phyloP scores from a whole-genome alignment of 2,113 vertebrate species.

The Galemys pyrenaicus region DNA sequence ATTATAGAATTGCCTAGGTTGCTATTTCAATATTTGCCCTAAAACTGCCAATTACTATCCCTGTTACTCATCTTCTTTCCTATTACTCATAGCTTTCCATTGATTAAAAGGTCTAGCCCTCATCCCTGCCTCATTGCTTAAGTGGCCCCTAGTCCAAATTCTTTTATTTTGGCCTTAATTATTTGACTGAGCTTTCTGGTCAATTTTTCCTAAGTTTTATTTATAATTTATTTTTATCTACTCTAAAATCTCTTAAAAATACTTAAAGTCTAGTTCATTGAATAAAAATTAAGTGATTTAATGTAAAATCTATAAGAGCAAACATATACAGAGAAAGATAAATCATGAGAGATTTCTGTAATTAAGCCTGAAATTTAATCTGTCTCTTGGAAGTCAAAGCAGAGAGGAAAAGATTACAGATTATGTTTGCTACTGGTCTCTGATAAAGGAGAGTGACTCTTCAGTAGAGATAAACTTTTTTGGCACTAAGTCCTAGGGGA shows the following conservation, averaged over 20 bases:
- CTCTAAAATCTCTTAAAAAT: conserved; percentile 31
- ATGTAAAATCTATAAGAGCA: background rate
- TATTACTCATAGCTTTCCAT: background rate
- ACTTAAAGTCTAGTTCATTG: background rate
- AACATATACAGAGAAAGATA: background rate
- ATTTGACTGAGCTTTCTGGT: background rate
- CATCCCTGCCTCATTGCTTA: background rate
- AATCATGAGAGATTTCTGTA: conserved; percentile 21
- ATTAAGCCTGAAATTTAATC: conserved; percentile 8
- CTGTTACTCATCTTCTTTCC: background rate
- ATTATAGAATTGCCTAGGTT: background rate
- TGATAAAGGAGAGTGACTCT: background rate
- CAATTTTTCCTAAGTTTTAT: background rate
- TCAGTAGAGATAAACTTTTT: background rate
- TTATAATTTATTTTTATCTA: background rate
- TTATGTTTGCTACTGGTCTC: background rate
- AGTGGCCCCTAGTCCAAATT: background rate
- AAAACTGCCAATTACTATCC: background rate
- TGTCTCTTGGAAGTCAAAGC: background rate
- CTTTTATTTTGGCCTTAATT: background rate
- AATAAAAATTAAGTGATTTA: conserved; percentile 18
- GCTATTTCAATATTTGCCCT: background rate
- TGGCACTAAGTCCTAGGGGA: background rate
- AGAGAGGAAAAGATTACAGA: background rate
- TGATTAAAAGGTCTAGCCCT: background rate